Percentiles rank a stretch among this genome's conserved stretches.
Evolutionary conservation across 2,113 vertebrate species (phyloP).

Genomic region (Asarcornis scutulata): DNA sequence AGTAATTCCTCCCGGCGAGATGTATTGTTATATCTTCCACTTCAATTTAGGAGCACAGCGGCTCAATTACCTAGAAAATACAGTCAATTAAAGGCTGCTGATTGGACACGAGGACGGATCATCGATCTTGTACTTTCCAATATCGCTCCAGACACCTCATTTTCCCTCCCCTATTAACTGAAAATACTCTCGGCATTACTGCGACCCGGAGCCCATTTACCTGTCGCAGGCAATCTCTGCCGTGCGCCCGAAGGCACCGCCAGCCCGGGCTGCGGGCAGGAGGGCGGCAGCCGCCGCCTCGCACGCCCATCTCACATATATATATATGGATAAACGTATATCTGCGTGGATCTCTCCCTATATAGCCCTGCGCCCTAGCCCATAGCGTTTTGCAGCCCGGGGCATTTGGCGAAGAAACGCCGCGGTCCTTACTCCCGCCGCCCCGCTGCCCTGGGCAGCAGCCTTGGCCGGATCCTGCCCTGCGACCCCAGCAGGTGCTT

Average conservation of each 20-base stretch:
- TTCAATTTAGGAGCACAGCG: conserved; percentile 85
- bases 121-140: conserved; percentile 95
- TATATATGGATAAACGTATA: background rate
- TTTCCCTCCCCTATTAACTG: conserved; percentile 91
- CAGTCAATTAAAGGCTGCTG: conserved; percentile 92
- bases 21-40: conserved; percentile 84
- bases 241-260: conserved; percentile 67
- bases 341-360: too few relatives aligned
- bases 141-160: conserved; percentile 91
- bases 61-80: conserved; percentile 89
- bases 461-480: background rate
- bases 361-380: background rate
- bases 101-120: conserved; percentile 87
- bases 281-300: too few relatives aligned
- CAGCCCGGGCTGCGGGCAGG: background rate
- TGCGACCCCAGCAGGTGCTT: background rate
- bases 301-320: background rate
- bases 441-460: background rate
- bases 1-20: conserved; percentile 82
- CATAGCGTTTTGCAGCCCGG: background rate
- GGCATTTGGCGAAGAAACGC: fast-evolving
- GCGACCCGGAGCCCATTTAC: conserved; percentile 88
- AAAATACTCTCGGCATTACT: conserved; percentile 89
- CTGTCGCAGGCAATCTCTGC: conserved; percentile 90
- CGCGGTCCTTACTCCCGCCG: background rate